These are phyloP conservation scores for Bombus cullumanus DNA, from an alignment of 1,140 invertebrate genomes.

Conservation along the genomic window DNA sequence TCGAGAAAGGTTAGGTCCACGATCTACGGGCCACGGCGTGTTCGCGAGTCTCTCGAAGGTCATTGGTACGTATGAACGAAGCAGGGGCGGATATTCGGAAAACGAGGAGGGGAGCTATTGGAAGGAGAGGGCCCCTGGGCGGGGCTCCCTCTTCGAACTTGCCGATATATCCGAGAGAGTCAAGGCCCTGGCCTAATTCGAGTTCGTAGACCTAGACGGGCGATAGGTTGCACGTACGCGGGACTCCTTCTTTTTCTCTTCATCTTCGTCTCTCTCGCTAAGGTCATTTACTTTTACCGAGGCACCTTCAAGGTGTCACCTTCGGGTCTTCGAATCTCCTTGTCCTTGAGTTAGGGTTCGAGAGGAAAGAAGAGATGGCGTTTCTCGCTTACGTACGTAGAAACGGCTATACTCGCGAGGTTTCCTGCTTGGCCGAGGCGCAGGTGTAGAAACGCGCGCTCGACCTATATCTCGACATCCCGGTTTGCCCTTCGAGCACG, in stretches of 20 bases:
- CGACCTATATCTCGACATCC: conserved; percentile 31
- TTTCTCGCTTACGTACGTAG: no score
- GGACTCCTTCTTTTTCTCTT: not conserved
- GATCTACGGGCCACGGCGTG: not conserved
- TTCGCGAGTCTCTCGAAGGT: conserved; percentile 41
- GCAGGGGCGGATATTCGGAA: conserved; percentile 43
- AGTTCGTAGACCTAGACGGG: conserved; percentile 74
- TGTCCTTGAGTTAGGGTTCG: conserved; percentile 3
- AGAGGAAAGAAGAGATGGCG: not conserved
- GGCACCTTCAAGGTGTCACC: conserved; percentile 58
- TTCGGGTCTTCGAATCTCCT: conserved; percentile 18
- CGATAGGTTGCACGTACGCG: conserved; percentile 71
- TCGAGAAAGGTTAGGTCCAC: conserved; percentile 43
- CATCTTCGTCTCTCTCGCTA: conserved; percentile 59
- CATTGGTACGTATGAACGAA: conserved; percentile 42
- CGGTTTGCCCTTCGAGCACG: not conserved
- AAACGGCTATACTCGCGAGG: not conserved
- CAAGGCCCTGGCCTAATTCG: conserved; percentile 80
- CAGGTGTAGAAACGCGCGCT: conserved; percentile 21
- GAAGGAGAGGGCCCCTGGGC: not conserved
- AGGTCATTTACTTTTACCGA: conserved; percentile 82
- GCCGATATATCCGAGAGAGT: conserved; percentile 58
- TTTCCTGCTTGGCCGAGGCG: not conserved
- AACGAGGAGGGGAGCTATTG: not conserved
- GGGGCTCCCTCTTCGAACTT: conserved; percentile 21